Percentiles rank a stretch among this genome's conserved stretches.
Evolutionary conservation across 2,797 vertebrate species (phyloP).

Genomic region (Myotis daubentonii): DNA sequence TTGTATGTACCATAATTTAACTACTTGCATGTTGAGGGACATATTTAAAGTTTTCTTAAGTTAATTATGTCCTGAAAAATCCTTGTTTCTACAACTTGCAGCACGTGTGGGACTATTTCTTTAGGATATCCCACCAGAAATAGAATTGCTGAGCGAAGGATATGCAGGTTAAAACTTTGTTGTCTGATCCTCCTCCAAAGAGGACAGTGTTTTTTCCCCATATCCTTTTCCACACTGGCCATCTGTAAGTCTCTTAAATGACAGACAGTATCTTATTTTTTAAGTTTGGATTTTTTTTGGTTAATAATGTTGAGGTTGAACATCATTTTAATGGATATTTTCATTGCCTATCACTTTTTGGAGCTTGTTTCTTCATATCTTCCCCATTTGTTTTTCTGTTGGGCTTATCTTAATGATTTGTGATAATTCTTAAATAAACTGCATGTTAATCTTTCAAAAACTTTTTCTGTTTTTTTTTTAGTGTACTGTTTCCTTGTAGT

Average conservation of each 20-base stretch:
- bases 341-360: slow-evolving; percentile 13
- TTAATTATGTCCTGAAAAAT: not conserved
- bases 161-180: not conserved
- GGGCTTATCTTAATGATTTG: slow-evolving; percentile 27
- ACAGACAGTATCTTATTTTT: not conserved
- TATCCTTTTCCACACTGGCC: not conserved
- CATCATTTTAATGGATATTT: not conserved
- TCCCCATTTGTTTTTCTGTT: not conserved
- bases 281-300: slow-evolving; percentile 23
- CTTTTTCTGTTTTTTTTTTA: not conserved
- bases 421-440: slow-evolving; percentile 29
- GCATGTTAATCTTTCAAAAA: slow-evolving; percentile 2
- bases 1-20: not conserved
- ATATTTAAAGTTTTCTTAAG: slow-evolving; percentile 5
- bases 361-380: not conserved
- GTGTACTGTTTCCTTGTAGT: not conserved
- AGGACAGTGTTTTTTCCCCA: not conserved
- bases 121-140: not conserved
- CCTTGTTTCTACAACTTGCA: not conserved
- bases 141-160: not conserved
- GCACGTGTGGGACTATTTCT: not conserved
- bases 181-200: not conserved
- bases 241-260: not conserved
- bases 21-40: not conserved
- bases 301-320: slow-evolving; percentile 3